Conservation (phyloP, 2,797 vertebrate species). For the Podargus strigoides region DNA sequence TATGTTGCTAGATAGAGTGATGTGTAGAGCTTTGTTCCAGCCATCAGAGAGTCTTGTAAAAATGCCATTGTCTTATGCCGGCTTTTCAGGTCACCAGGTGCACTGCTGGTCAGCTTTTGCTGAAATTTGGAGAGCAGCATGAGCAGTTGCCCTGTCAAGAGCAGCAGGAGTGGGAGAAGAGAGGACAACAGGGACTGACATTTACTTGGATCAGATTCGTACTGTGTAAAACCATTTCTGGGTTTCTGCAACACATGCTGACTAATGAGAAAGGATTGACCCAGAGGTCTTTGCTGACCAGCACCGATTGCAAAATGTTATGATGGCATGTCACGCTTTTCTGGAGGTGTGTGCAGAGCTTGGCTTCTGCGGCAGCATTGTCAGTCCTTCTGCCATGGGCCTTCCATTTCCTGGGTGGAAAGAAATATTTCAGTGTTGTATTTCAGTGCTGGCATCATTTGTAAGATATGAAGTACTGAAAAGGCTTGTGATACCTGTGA, state of each 20-base stretch:
- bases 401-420: not conserved
- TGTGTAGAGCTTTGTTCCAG: not conserved
- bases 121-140: not conserved
- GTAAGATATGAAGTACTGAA: not conserved
- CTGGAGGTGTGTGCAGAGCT: not conserved
- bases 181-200: not conserved
- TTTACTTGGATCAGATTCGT: not conserved
- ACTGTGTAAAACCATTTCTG: not conserved
- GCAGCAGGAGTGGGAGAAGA: not conserved
- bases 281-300: not conserved
- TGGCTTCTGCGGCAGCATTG: fast-evolving
- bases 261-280: not conserved
- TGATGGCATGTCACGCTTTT: not conserved
- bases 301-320: not conserved
- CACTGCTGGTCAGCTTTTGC: not conserved
- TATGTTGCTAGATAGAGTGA: not conserved
- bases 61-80: not conserved
- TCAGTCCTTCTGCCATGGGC: not conserved
- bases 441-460: not conserved
- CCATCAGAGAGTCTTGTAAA: not conserved
- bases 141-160: not conserved
- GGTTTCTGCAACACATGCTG: not conserved
- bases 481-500: not conserved
- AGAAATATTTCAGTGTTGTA: not conserved
- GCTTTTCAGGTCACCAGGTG: not conserved